phyloP scores from a whole-genome alignment of 2,797 vertebrate species.

The Megalops cyprinoides region DNA sequence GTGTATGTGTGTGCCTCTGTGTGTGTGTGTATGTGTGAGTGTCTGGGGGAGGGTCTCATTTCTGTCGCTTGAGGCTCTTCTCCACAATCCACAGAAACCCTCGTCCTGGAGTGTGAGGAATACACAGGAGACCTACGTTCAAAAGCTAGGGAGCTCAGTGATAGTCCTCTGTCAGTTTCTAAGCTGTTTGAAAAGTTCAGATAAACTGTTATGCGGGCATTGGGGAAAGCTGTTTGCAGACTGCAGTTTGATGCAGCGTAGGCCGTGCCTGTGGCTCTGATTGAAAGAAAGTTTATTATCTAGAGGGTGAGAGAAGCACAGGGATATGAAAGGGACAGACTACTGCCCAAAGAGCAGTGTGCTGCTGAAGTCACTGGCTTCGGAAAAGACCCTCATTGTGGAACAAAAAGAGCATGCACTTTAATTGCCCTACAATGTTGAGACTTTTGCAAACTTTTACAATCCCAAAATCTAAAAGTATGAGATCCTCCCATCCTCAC shows the following conservation, averaged over 20 bases:
- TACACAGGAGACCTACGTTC: slow-evolving; percentile 68
- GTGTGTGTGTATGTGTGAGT: slow-evolving; percentile 29
- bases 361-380: background rate
- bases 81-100: slow-evolving; percentile 69
- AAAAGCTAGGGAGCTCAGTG: slow-evolving; percentile 65
- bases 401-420: background rate
- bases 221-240: slow-evolving; percentile 70
- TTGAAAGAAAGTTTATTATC: slow-evolving; percentile 66
- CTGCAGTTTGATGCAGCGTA: slow-evolving; percentile 46
- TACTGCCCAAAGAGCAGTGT: slow-evolving; percentile 37
- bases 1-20: slow-evolving; percentile 38
- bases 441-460: background rate
- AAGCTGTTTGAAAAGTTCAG: slow-evolving; percentile 75
- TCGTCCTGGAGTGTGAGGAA: slow-evolving; percentile 69
- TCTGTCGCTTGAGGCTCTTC: slow-evolving; percentile 67
- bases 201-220: slow-evolving; percentile 69
- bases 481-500: background rate
- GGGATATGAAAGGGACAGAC: slow-evolving; percentile 58
- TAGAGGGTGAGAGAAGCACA: slow-evolving; percentile 56
- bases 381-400: background rate
- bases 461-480: background rate
- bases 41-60: slow-evolving; percentile 55
- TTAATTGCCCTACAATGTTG: background rate
- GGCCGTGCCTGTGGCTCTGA: slow-evolving; percentile 29
- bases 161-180: slow-evolving; percentile 67